A percentile compares a stretch with the other conserved stretches of the same genome.
phyloP scores from a whole-genome alignment of 2,797 vertebrate genomes.

The Zalophus californianus region DNA sequence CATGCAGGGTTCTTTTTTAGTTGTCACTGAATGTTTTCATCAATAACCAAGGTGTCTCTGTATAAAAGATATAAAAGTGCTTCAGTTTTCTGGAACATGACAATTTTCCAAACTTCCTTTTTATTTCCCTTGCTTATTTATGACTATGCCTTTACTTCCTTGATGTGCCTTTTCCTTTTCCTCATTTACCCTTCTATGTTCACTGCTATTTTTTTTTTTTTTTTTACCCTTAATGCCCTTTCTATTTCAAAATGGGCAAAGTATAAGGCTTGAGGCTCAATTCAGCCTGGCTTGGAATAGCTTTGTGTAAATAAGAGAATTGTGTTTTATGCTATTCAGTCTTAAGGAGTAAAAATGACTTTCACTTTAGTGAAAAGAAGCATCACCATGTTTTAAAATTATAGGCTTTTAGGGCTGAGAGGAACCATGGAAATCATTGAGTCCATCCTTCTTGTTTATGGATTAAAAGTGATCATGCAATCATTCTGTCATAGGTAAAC shows the following conservation, averaged over 20 bases:
- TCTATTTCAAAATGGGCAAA: slow-evolving; percentile 45
- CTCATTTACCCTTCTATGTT: neutral
- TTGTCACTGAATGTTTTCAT: slow-evolving; percentile 22
- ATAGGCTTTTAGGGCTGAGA: slow-evolving; percentile 59
- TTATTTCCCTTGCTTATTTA: slow-evolving; percentile 48
- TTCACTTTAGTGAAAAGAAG: slow-evolving; percentile 70
- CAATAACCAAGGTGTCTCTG: neutral
- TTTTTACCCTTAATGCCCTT: slow-evolving; percentile 17
- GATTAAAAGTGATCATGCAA: slow-evolving; percentile 56
- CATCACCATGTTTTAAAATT: slow-evolving; percentile 67
- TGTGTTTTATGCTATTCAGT: slow-evolving; percentile 66
- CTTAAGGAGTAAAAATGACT: slow-evolving; percentile 74
- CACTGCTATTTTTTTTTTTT: neutral
- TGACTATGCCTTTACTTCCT: neutral
- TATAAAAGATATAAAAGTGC: neutral
- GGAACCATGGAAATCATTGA: slow-evolving; percentile 18
- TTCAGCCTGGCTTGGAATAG: slow-evolving; percentile 50
- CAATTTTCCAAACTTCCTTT: neutral
- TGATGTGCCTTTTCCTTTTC: neutral
- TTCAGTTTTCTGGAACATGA: slow-evolving; percentile 10
- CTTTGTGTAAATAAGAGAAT: slow-evolving; percentile 73
- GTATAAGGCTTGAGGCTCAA: neutral
- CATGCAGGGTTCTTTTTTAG: neutral
- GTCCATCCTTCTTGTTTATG: slow-evolving; percentile 70
- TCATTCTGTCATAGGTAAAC: slow-evolving; percentile 60